A percentile compares a stretch with the other conserved stretches of the same genome.
These are phyloP conservation scores for Sarcophaga variegata DNA, from an alignment of 2,888 invertebrate genomes.

Conservation along the genomic window DNA sequence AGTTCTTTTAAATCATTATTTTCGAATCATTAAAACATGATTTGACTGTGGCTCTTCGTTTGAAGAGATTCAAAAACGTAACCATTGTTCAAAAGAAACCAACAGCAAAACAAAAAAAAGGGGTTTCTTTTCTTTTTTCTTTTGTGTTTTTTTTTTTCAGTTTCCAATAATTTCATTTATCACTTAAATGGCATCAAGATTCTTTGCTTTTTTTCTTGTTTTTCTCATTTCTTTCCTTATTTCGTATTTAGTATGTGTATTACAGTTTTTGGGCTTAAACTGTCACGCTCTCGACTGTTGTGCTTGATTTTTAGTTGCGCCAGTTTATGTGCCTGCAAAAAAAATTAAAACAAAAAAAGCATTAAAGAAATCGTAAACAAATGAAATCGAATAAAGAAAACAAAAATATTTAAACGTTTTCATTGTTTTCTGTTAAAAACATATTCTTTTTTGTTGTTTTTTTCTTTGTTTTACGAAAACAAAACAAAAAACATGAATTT, in stretches of 20 bases:
- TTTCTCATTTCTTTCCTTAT: neutral
- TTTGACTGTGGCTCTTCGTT: too few relatives aligned
- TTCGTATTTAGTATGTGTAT: conserved; percentile 20
- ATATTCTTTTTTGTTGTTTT: conserved; percentile 5
- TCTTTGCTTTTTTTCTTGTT: neutral
- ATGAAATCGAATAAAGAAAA: conserved; percentile 43
- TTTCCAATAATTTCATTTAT: conserved; percentile 69
- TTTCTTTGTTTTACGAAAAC: neutral
- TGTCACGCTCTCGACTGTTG: too few relatives aligned
- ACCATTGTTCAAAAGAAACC: too few relatives aligned
- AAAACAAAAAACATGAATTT: conserved; percentile 36
- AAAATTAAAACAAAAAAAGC: too few relatives aligned
- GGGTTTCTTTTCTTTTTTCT: conserved; percentile 11
- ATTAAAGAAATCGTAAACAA: conserved; percentile 6
- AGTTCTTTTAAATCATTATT: too few relatives aligned
- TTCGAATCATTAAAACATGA: too few relatives aligned
- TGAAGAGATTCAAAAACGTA: too few relatives aligned
- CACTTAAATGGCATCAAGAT: conserved; percentile 66
- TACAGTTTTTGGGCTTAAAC: conserved; percentile 13
- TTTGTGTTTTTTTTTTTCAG: conserved; percentile 13
- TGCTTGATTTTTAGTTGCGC: too few relatives aligned
- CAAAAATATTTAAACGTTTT: conserved; percentile 57
- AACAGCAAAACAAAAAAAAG: conserved; percentile 4
- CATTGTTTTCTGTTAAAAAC: conserved; percentile 48
- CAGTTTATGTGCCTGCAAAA: too few relatives aligned